Evolutionary conservation across 2,113 vertebrate species (phyloP), one percentile per base, ranked within the genome.

Genomic region (Neomonachus schauinslandi): DNA sequence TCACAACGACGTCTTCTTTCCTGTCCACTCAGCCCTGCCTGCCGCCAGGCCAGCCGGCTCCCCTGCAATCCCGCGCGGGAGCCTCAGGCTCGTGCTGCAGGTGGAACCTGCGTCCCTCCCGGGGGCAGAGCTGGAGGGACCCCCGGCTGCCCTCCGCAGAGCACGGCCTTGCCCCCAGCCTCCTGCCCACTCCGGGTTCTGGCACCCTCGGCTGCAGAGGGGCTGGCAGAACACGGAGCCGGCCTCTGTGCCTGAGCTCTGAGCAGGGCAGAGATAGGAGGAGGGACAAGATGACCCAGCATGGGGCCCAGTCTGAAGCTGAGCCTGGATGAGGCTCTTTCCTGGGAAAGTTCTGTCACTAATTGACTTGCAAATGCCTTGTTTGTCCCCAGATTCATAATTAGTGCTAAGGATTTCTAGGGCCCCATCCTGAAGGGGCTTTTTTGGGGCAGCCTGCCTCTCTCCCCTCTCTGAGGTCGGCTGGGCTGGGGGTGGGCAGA

Each of bases 361-460:
- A 97, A 98, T 98, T 97, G 96, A 97, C 96, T 98, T 98, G 97
- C 97, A 98, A 97, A 98, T 97, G 95, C 72, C 82, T 94, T 96
- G 94, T 98, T 98, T 98, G 97, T 98, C 97, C 95, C 84, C 92
- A 96, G 96, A 97, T 97, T 98, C 94, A 94, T 98, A 98, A 91
- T 97, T 96, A 98, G 98, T 89, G 88, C 92, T 82, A 92, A 97
- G 96, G 96, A 94, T 96, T 97, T 97, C 97, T 96, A 95, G 92
- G 59, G 63, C 97, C 92, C 93, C 82, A 65, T 92, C 95, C 76
- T 82, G 87, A 79, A 95, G 76, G 63, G 95, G 69, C 49, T 55
- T 76, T 94, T 77, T 4, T n/a, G 97, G 96, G 94, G 82, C 87
- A 67, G 96, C 71, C 86, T 85, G 74, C 94, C 93, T 84, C 57